These are phyloP conservation scores for Butorides virescens DNA, from an alignment of 2,113 vertebrate genomes.

Conservation along the genomic window DNA sequence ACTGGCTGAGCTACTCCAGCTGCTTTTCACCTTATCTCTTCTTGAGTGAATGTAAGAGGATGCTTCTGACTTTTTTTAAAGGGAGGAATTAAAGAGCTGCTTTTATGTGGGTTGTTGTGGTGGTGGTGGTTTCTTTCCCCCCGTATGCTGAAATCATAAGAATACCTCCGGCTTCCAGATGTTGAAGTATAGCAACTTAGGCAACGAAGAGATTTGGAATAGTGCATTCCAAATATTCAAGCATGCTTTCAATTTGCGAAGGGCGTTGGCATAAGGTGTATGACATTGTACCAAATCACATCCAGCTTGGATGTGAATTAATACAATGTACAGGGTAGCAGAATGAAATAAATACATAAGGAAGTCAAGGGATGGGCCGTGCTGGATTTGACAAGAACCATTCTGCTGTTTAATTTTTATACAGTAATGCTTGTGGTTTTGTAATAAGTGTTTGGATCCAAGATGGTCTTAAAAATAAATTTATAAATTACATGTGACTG, in stretches of 20 bases:
- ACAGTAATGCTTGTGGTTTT: neutral
- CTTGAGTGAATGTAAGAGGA: neutral
- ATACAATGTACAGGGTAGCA: neutral
- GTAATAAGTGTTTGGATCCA: neutral
- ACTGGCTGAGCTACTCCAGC: neutral
- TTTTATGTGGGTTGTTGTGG: neutral
- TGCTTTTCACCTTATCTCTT: neutral
- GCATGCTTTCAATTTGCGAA: neutral
- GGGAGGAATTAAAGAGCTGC: neutral
- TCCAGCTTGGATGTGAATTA: neutral
- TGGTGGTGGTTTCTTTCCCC: neutral
- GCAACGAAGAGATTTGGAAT: neutral
- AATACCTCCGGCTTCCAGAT: neutral
- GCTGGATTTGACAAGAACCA: neutral
- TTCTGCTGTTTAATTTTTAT: neutral
- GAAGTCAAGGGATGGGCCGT: neutral
- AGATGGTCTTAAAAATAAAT: neutral
- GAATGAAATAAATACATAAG: neutral
- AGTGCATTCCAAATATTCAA: neutral
- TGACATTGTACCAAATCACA: neutral
- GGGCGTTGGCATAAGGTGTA: neutral
- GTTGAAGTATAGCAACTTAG: neutral
- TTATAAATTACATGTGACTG: neutral
- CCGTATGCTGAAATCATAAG: neutral
- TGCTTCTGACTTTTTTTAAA: neutral